These are phyloP conservation scores for Actinemys pallida DNA, from an alignment of 2,113 vertebrate genomes.

Conservation along the genomic window DNA sequence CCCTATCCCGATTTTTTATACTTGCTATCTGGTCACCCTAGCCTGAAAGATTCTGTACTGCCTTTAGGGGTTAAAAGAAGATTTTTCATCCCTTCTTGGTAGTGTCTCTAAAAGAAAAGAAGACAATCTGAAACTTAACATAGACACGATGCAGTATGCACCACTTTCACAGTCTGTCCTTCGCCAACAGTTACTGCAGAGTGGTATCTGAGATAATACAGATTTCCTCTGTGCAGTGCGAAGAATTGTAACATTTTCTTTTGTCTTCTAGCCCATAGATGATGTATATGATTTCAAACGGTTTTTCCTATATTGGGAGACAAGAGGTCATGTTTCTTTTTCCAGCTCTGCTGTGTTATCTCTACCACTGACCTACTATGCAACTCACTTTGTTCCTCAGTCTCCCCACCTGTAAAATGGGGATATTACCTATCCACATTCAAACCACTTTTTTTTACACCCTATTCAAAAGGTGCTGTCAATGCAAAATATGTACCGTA, in stretches of 20 bases:
- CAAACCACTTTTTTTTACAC: not conserved
- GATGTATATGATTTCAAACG: not conserved
- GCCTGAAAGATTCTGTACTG: not conserved
- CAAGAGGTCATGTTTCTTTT: not conserved
- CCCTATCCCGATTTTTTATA: too few species aligned
- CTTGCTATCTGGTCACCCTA: too few species aligned
- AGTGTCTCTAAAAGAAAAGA: not conserved
- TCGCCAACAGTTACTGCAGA: not conserved
- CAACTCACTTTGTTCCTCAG: not conserved
- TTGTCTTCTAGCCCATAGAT: not conserved
- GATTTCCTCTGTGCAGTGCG: not conserved
- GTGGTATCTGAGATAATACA: not conserved
- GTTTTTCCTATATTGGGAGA: not conserved
- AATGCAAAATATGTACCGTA: not conserved
- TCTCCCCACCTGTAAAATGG: not conserved
- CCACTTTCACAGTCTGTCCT: not conserved
- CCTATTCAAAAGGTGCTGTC: accelerated
- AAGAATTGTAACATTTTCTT: not conserved
- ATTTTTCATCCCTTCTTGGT: not conserved
- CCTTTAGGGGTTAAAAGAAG: not conserved
- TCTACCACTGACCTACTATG: not conserved
- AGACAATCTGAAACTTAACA: not conserved
- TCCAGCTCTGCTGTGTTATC: not conserved
- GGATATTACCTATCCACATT: not conserved
- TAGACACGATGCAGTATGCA: not conserved